phyloP scores from a whole-genome alignment of 2,113 vertebrate genomes.

The Chionis minor region DNA sequence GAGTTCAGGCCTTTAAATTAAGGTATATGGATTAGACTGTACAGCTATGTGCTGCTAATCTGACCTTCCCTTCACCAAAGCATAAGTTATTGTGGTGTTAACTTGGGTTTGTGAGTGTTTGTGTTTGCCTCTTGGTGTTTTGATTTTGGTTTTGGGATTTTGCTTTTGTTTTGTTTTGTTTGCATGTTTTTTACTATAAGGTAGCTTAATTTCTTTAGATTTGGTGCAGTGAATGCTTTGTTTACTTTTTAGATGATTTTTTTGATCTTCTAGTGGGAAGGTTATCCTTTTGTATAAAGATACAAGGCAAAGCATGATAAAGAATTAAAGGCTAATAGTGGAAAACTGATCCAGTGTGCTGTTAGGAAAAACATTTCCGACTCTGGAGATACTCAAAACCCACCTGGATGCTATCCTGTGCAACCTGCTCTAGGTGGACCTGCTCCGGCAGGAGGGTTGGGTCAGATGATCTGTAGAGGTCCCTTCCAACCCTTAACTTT shows the following conservation, averaged over 20 bases:
- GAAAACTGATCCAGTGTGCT: not conserved
- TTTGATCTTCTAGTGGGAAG: not conserved
- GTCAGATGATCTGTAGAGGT: too few species aligned
- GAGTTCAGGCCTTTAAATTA: not conserved
- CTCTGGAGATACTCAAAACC: too few species aligned
- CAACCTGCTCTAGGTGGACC: too few species aligned
- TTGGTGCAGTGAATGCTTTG: not conserved
- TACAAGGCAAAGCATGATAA: not conserved
- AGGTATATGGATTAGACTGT: not conserved
- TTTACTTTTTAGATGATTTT: not conserved
- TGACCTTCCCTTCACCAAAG: not conserved
- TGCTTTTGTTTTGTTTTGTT: not conserved
- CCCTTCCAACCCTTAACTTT: too few species aligned
- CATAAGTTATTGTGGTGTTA: not conserved
- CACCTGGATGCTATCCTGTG: too few species aligned
- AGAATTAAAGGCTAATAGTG: not conserved
- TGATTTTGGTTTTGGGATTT: not conserved
- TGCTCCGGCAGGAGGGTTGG: too few species aligned
- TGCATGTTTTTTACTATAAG: not conserved
- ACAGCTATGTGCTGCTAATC: not conserved
- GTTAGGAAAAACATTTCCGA: not conserved
- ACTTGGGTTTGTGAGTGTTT: not conserved
- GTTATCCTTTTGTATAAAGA: not conserved
- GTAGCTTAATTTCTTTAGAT: not conserved
- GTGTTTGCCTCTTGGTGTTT: not conserved